Percentiles rank a stretch among this genome's conserved stretches.
Conservation (phyloP, 2,113 vertebrate genomes). For the Psittacara wagleri region DNA sequence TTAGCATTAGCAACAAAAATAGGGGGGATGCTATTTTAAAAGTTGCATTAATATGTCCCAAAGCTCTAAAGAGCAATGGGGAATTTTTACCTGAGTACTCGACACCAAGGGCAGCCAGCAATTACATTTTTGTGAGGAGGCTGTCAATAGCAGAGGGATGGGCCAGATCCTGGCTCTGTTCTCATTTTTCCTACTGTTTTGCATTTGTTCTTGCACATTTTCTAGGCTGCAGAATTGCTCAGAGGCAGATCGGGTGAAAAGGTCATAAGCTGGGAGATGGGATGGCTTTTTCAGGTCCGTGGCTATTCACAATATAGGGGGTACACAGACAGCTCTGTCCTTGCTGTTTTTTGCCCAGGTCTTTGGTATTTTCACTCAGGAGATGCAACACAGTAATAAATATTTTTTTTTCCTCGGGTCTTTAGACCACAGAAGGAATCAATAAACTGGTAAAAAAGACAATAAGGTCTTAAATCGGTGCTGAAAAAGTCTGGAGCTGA, state of each 20-base stretch:
- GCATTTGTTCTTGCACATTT: neutral
- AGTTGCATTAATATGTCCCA: slow-evolving; percentile 1
- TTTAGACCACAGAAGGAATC: neutral
- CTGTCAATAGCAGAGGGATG: slow-evolving; percentile 23
- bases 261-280: neutral
- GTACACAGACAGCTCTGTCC: neutral
- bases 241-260: neutral
- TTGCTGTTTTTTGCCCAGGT: neutral
- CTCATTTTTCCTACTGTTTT: neutral
- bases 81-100: slow-evolving; percentile 19
- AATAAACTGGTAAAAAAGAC: neutral
- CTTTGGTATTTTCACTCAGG: neutral
- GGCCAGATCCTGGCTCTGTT: neutral
- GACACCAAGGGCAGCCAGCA: slow-evolving; percentile 49
- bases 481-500: neutral
- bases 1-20: slow-evolving; percentile 41
- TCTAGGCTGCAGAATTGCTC: neutral
- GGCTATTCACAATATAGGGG: neutral
- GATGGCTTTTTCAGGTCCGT: neutral
- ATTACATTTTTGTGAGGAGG: neutral
- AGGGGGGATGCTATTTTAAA: slow-evolving; percentile 54
- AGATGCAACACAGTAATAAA: neutral
- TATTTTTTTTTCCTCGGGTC: neutral
- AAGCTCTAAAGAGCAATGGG: neutral
- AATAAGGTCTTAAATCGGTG: neutral